These are phyloP conservation scores for Oncorhynchus kisutch DNA, from an alignment of 2,113 vertebrate species.

Conservation along the genomic window DNA sequence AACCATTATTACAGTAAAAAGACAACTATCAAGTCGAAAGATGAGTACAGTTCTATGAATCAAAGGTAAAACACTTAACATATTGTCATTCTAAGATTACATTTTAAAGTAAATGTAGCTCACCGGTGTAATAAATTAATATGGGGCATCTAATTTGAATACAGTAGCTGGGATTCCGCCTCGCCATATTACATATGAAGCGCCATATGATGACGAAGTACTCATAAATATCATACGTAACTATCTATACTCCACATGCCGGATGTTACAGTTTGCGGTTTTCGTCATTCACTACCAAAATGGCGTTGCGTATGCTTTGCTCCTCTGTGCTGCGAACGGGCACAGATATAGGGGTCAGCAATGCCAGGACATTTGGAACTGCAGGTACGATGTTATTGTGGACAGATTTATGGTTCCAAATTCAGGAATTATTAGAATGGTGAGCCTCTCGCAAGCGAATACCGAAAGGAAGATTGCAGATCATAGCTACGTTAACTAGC, in stretches of 20 bases:
- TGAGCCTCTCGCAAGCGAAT: no score
- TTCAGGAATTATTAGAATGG: no score
- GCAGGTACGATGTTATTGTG: slow-evolving; percentile 53
- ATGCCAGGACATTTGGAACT: slow-evolving; percentile 54
- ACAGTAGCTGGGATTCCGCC: background rate
- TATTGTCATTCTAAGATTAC: background rate
- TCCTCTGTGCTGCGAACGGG: no score
- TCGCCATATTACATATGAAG: no score
- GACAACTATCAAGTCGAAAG: background rate
- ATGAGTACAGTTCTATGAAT: background rate
- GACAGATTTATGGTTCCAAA: no score
- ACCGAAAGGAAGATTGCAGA: no score
- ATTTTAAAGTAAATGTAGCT: background rate
- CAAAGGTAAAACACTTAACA: background rate
- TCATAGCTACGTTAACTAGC: no score
- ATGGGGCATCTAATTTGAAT: slow-evolving; percentile 21
- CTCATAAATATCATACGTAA: slow-evolving; percentile 10
- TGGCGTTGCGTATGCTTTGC: slow-evolving; percentile 65
- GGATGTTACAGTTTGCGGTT: background rate
- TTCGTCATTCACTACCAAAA: slow-evolving; percentile 50
- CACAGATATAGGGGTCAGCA: slow-evolving; percentile 50
- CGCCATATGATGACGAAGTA: slow-evolving; percentile 47
- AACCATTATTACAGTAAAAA: background rate
- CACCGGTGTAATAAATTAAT: slow-evolving; percentile 42
- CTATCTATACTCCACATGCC: background rate